A percentile compares a stretch with the other conserved stretches of the same genome.
phyloP scores from a whole-genome alignment of 2,888 invertebrate genomes.

The Esperia sulphurella region DNA sequence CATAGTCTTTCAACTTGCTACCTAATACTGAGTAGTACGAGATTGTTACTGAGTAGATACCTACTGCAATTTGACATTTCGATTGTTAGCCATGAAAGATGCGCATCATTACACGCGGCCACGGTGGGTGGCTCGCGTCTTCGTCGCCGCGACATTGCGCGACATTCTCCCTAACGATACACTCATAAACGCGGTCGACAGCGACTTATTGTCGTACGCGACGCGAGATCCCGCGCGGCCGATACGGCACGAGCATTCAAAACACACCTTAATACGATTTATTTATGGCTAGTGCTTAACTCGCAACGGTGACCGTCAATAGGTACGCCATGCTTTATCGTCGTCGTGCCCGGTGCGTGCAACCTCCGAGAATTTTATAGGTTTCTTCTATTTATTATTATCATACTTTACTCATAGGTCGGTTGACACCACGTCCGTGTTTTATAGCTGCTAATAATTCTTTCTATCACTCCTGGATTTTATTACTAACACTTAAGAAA shows the following conservation, averaged over 20 bases:
- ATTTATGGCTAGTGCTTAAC: slow-evolving; percentile 66
- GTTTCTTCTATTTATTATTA: slow-evolving; percentile 54
- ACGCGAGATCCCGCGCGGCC: slow-evolving; percentile 51
- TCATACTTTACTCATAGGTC: slow-evolving; percentile 44
- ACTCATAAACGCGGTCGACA: slow-evolving; percentile 57
- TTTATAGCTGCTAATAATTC: slow-evolving; percentile 59
- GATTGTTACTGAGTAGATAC: slow-evolving; percentile 16
- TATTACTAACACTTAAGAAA: slow-evolving; percentile 36
- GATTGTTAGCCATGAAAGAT: slow-evolving; percentile 70
- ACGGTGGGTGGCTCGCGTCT: slow-evolving; percentile 57
- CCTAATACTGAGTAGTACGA: background rate
- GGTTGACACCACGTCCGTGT: slow-evolving; percentile 51
- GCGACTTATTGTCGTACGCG: slow-evolving; percentile 58
- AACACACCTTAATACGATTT: slow-evolving; percentile 66
- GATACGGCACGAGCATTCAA: slow-evolving; percentile 58
- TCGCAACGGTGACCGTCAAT: slow-evolving; percentile 34
- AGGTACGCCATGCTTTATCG: slow-evolving; percentile 50
- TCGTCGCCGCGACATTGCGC: slow-evolving; percentile 26
- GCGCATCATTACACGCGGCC: slow-evolving; percentile 52
- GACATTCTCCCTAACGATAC: slow-evolving; percentile 48
- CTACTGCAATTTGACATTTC: slow-evolving; percentile 36
- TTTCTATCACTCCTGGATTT: slow-evolving; percentile 52
- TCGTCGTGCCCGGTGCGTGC: slow-evolving; percentile 27
- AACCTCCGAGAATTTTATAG: slow-evolving; percentile 55
- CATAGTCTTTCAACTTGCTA: too few species aligned